Conservation (phyloP, 2,113 vertebrate genomes). For the Dicentrarchus labrax region DNA sequence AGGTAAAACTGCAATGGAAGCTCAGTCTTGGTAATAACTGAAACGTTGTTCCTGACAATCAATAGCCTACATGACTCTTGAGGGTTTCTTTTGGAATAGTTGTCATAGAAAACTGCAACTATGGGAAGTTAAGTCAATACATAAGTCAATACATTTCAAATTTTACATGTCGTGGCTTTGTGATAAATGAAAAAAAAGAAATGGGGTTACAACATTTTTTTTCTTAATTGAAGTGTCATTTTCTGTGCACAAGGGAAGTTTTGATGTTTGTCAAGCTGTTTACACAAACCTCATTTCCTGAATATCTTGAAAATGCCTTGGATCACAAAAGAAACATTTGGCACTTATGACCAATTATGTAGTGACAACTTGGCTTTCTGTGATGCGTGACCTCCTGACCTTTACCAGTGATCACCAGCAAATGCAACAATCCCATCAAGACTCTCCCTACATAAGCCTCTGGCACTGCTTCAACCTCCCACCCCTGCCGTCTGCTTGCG, state of each 20-base stretch:
- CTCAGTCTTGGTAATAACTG: neutral
- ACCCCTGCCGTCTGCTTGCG: constrained; percentile 4
- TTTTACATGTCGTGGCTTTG: neutral
- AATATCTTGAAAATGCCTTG: neutral
- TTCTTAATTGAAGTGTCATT: neutral
- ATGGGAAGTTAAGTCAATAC: neutral
- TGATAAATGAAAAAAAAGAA: neutral
- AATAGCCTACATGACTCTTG: neutral
- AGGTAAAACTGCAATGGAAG: too few relatives aligned
- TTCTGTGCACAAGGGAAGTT: neutral
- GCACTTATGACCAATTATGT: neutral
- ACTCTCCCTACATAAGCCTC: constrained; percentile 24
- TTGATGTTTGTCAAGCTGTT: neutral
- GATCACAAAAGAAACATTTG: neutral
- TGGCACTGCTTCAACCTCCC: constrained; percentile 47
- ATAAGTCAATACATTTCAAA: neutral
- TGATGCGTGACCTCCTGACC: constrained; percentile 37
- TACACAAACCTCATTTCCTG: neutral
- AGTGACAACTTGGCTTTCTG: neutral
- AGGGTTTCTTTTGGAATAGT: neutral
- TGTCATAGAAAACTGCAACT: neutral
- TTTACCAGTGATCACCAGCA: constrained; percentile 22
- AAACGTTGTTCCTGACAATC: neutral
- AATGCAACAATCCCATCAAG: constrained; percentile 8
- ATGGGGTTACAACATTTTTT: too few relatives aligned